phyloP scores from a whole-genome alignment of 2,888 invertebrate genomes.

The Fragum sueziense region DNA sequence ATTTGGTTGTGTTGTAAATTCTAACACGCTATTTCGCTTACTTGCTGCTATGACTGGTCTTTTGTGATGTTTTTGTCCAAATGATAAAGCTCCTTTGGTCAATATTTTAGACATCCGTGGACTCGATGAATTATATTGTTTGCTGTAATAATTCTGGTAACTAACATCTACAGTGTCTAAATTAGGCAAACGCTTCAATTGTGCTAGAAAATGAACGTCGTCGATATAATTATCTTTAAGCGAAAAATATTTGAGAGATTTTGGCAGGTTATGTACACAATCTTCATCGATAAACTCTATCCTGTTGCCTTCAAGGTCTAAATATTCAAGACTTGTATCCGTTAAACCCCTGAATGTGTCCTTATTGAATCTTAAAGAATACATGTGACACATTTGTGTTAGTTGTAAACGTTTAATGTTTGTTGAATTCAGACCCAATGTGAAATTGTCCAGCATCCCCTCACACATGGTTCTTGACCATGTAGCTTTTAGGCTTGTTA shows the following conservation, averaged over 20 bases:
- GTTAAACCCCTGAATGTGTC: background rate
- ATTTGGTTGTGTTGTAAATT: too few relatives aligned
- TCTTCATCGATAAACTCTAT: constrained; percentile 3
- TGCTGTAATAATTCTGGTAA: constrained; percentile 1
- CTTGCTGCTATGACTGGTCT: too few relatives aligned
- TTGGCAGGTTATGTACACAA: background rate
- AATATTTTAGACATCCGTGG: too few relatives aligned
- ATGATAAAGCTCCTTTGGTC: too few relatives aligned
- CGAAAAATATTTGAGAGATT: background rate
- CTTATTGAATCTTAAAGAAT: background rate
- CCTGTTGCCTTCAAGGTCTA: background rate
- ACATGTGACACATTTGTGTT: background rate
- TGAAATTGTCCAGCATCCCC: background rate
- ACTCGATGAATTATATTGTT: too few relatives aligned
- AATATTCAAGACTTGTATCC: background rate
- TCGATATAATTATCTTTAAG: background rate
- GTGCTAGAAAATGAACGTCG: background rate
- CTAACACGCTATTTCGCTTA: too few relatives aligned
- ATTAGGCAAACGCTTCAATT: background rate
- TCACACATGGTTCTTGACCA: constrained; percentile 1
- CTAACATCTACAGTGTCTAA: background rate
- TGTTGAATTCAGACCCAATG: background rate
- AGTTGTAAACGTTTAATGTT: background rate
- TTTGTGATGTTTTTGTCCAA: too few relatives aligned
- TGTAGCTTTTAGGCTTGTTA: background rate